A percentile compares a stretch with the other conserved stretches of the same genome.
phyloP scores from a whole-genome alignment of 2,113 vertebrate species.

The Phalacrocorax brasilianus region DNA sequence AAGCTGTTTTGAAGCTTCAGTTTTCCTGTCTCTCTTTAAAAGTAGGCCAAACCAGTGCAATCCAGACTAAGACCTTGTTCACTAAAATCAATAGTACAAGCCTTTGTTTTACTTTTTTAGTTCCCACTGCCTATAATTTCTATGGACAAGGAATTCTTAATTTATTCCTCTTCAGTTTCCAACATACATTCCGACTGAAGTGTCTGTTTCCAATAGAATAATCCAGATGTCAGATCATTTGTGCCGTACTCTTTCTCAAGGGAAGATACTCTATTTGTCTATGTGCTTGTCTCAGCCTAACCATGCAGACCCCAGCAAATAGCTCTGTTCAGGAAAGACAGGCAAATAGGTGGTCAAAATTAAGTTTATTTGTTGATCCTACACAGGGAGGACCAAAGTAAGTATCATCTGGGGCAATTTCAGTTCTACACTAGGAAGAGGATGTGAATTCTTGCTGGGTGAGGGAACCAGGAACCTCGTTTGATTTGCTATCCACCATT shows the following conservation, averaged over 20 bases:
- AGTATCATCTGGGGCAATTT: not conserved
- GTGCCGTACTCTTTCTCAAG: not conserved
- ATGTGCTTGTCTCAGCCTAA: not conserved
- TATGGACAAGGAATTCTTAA: not conserved
- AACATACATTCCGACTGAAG: fast-evolving
- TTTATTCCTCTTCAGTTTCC: not conserved
- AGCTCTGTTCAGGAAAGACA: not conserved
- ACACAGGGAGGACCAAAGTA: not conserved
- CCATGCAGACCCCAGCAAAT: not conserved
- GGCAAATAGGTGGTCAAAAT: not conserved
- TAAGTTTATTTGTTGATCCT: not conserved
- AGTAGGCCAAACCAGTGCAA: not conserved
- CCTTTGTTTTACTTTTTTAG: not conserved
- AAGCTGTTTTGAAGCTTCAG: not conserved
- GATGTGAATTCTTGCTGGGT: not conserved
- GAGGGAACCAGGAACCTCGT: not conserved
- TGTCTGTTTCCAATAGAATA: not conserved
- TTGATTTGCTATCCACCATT: not conserved
- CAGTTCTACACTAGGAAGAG: not conserved
- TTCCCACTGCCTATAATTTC: not conserved
- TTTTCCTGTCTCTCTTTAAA: not conserved
- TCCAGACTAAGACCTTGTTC: not conserved
- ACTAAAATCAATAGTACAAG: not conserved
- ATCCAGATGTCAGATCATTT: not conserved
- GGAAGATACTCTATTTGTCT: not conserved